Percentiles rank a stretch among this genome's conserved stretches.
These are phyloP conservation scores for Limnephilus lunatus DNA, from an alignment of 2,888 invertebrate genomes.

Conservation along the genomic window DNA sequence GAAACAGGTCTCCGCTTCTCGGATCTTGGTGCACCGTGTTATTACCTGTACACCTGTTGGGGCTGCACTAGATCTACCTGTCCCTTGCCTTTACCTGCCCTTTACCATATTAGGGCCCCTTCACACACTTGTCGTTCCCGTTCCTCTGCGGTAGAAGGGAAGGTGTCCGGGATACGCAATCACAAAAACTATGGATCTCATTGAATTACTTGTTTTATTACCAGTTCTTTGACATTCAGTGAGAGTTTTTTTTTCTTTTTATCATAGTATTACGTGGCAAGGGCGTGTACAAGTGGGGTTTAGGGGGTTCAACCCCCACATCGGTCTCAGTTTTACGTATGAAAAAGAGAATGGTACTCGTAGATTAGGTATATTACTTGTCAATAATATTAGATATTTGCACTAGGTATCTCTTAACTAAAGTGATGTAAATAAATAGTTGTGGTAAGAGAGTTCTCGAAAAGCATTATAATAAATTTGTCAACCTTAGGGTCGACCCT, in stretches of 20 bases:
- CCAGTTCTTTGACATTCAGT: background rate
- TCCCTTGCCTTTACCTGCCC: background rate
- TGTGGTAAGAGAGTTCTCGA: no score
- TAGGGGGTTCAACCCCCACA: no score
- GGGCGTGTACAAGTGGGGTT: no score
- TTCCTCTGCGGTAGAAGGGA: background rate
- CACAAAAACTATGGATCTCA: background rate
- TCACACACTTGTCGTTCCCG: background rate
- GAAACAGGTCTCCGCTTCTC: slow-evolving; percentile 60
- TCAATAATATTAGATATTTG: no score
- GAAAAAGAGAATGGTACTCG: no score
- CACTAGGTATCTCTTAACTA: no score
- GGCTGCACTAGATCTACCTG: slow-evolving; percentile 11
- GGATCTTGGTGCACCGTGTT: slow-evolving; percentile 45
- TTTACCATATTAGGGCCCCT: background rate
- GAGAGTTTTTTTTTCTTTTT: background rate
- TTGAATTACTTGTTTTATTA: background rate
- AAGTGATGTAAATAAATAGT: no score
- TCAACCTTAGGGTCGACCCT: no score
- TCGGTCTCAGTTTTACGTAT: no score
- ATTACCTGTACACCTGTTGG: slow-evolving; percentile 12
- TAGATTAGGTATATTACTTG: no score
- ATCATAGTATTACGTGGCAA: background rate
- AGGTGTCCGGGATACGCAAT: background rate
- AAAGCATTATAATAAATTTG: no score